Evolutionary conservation across 2,113 vertebrate genomes (phyloP), one percentile per base, ranked within the genome.

Genomic region (Suncus etruscus): DNA sequence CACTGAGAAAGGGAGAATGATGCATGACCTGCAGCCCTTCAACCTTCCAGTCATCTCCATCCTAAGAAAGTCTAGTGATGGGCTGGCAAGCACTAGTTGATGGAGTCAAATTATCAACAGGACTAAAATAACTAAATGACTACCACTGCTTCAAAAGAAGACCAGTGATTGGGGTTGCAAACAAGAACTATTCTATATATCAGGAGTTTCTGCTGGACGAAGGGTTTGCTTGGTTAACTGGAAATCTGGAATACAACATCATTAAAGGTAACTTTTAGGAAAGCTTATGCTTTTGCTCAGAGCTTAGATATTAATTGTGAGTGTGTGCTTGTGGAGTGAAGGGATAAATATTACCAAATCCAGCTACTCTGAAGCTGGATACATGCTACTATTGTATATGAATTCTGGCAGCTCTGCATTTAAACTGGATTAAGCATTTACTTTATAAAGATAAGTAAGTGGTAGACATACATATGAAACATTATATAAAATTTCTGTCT

Each of bases 51-150:
- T 94, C 96, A 96, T 94, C 96, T 98, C 97, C 94, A 96, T 94
- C 97, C 94, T 96, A 93, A 91, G 81, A 88, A 84, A 97, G 87
- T 92, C 89, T 95, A 96, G 80, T 75, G 96, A 90, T 93, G 97
- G 94, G 97, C 93, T 96, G 96, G 77, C 96, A 87, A 96, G 97
- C 94, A 95, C 83, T 97, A 97, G 97, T 98, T 98, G 97, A 97
- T 97, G 97, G 97, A 97, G 97, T 97, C 98, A 94, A 96, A 96
- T 97, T 95, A 97, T 96, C 97, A 97, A 97, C 96, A 97, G 97
- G 97, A 98, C 90, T 95, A 24, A 82, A 75, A 87, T 12, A 86
- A 93, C 69, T 81, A 86, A 97, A 94, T 73, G 91, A 89, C 84
- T 93, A 96, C 94, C 96, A 95, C 93, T 65, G 91, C 94, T 96